Evolutionary conservation across 1,140 invertebrate genomes (phyloP).

Genomic region (Cotesia typhae): DNA sequence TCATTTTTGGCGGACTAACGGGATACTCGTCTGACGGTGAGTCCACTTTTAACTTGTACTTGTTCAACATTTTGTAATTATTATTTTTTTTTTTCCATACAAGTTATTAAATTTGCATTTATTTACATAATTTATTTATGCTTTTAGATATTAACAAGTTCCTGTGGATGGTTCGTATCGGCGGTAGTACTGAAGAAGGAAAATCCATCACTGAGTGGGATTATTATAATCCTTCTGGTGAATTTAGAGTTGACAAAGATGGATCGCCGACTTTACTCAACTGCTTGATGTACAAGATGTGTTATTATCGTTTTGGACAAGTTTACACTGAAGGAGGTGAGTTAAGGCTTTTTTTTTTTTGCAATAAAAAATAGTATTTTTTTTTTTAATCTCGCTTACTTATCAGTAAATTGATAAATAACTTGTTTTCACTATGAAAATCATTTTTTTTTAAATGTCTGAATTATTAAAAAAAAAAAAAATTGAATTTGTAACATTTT

Average conservation of each 20-base stretch:
- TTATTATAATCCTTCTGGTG: slow-evolving; percentile 93
- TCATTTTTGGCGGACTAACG: slow-evolving; percentile 97
- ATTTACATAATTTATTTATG: slow-evolving; percentile 28
- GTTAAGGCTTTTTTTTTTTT: slow-evolving; percentile 34
- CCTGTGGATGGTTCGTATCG: slow-evolving; percentile 99
- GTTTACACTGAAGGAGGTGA: slow-evolving; percentile 94
- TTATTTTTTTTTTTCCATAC: slow-evolving; percentile 39
- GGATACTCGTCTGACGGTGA: slow-evolving; percentile 98
- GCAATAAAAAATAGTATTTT: too few species aligned
- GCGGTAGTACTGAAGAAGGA: slow-evolving; percentile 93
- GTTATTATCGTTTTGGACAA: slow-evolving; percentile 92
- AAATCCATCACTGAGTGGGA: slow-evolving; percentile 95
- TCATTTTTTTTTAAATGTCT: too few species aligned
- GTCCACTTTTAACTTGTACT: slow-evolving; percentile 38
- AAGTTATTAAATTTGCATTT: slow-evolving; percentile 18
- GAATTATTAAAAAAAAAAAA: too few species aligned
- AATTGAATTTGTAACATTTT: too few species aligned
- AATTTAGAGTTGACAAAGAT: slow-evolving; percentile 93
- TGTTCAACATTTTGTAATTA: slow-evolving; percentile 8
- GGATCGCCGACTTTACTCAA: slow-evolving; percentile 87
- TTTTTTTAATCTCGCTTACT: too few species aligned
- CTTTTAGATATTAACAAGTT: slow-evolving; percentile 94
- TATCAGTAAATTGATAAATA: too few species aligned
- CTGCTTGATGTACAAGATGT: slow-evolving; percentile 97
- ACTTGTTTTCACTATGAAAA: too few species aligned